phyloP scores from a whole-genome alignment of 2,797 vertebrate species.

The Heterohyrax brucei region DNA sequence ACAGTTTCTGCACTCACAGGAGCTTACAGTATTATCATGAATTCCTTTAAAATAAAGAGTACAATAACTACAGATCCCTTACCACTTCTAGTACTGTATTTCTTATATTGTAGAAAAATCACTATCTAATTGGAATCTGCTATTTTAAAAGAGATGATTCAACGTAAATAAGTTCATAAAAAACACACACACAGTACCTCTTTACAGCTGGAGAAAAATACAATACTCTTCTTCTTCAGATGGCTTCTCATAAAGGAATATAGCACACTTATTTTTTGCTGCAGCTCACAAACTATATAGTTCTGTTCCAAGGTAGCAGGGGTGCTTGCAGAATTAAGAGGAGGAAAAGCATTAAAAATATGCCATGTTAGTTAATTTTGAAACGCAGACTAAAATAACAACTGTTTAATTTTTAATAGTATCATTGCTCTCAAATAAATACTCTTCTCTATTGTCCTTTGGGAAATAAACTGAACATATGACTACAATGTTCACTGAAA shows the following conservation, averaged over 20 bases:
- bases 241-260: conserved; percentile 97
- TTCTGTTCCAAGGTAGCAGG: conserved; percentile 98
- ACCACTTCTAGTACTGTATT: not conserved
- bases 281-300: conserved; percentile 96
- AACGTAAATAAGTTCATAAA: conserved; percentile 40
- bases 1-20: not conserved
- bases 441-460: not conserved
- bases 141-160: conserved; percentile 38
- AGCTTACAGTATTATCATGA: not conserved
- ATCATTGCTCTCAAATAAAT: conserved; percentile 6
- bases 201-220: conserved; percentile 99
- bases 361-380: not conserved
- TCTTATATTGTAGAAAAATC: not conserved
- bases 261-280: conserved; percentile 97
- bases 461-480: conserved; percentile 29
- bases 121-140: conserved; percentile 16
- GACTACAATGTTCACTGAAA: conserved; percentile 40
- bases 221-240: conserved; percentile 96
- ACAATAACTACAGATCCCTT: not conserved
- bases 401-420: conserved; percentile 6
- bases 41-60: conserved; percentile 55
- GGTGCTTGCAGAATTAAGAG: conserved; percentile 91
- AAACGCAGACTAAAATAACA: conserved; percentile 39
- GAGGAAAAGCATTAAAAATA: conserved; percentile 25
- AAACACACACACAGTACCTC: conserved; percentile 90